phyloP scores from a whole-genome alignment of 2,113 vertebrate genomes.

The Ivindomyrus marchei region DNA sequence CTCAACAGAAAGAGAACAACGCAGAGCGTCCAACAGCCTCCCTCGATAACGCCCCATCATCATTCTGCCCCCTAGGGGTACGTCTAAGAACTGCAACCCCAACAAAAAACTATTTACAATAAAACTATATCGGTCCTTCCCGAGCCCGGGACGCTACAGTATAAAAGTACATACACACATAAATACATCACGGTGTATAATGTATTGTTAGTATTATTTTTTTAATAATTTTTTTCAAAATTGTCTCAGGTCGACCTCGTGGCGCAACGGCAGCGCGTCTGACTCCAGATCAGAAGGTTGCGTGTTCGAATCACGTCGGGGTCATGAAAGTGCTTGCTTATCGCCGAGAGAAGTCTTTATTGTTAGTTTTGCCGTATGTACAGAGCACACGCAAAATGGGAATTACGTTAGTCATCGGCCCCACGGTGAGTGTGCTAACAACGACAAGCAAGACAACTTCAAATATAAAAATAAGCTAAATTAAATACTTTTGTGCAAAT shows the following conservation, averaged over 20 bases:
- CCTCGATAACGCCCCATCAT: not conserved
- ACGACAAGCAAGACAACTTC: no score
- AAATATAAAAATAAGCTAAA: no score
- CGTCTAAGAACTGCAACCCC: not conserved
- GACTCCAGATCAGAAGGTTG: not conserved
- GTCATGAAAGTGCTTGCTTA: not conserved
- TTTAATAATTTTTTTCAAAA: not conserved
- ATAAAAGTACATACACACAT: not conserved
- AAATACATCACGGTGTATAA: not conserved
- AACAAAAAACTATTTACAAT: not conserved
- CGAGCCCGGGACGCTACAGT: not conserved
- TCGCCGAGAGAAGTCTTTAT: no score
- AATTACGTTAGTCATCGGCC: no score
- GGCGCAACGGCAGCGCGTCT: not conserved
- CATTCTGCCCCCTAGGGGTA: not conserved
- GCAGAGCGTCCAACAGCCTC: not conserved
- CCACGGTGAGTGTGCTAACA: no score
- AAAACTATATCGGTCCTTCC: not conserved
- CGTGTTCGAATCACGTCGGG: not conserved
- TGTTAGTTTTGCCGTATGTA: no score
- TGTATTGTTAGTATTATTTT: not conserved
- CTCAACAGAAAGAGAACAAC: not conserved
- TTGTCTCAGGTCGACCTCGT: fast-evolving
- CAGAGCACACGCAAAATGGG: no score
- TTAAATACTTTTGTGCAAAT: no score